Percentiles rank a stretch among this genome's conserved stretches.
phyloP scores from a whole-genome alignment of 2,888 invertebrate genomes.

The Temnothorax ravouxi region DNA sequence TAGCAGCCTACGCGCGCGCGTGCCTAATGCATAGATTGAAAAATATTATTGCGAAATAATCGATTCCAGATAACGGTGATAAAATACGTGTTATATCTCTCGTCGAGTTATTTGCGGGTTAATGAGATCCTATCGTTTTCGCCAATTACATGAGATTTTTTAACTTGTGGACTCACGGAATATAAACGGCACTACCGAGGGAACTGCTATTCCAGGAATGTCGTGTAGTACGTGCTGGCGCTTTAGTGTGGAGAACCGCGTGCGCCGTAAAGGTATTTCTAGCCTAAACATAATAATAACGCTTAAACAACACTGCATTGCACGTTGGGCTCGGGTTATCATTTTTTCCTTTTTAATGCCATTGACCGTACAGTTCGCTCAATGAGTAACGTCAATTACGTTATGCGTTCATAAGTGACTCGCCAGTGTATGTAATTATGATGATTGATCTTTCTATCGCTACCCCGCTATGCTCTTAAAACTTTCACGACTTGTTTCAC shows the following conservation, averaged over 20 bases:
- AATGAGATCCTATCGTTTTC: slow-evolving; percentile 33
- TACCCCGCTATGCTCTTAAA: neutral
- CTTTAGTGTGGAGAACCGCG: slow-evolving; percentile 66
- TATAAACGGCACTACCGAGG: slow-evolving; percentile 12
- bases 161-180: neutral
- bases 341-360: slow-evolving; percentile 34
- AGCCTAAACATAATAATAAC: slow-evolving; percentile 74
- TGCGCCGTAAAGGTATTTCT: slow-evolving; percentile 72
- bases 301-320: slow-evolving; percentile 55
- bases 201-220: slow-evolving; percentile 56
- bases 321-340: slow-evolving; percentile 20
- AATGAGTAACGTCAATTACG: slow-evolving; percentile 28
- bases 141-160: slow-evolving; percentile 34
- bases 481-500: slow-evolving; percentile 6
- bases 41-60: slow-evolving; percentile 17
- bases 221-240: slow-evolving; percentile 47
- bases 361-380: slow-evolving; percentile 38
- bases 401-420: slow-evolving; percentile 14
- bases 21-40: neutral
- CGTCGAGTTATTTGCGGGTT: slow-evolving; percentile 21
- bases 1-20: neutral
- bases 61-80: slow-evolving; percentile 15
- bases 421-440: slow-evolving; percentile 14
- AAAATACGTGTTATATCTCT: neutral
- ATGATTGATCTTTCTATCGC: slow-evolving; percentile 16